Base-by-base conservation (phyloP, 2,797 vertebrate genomes). In the Arctocebus calabarensis region DNA sequence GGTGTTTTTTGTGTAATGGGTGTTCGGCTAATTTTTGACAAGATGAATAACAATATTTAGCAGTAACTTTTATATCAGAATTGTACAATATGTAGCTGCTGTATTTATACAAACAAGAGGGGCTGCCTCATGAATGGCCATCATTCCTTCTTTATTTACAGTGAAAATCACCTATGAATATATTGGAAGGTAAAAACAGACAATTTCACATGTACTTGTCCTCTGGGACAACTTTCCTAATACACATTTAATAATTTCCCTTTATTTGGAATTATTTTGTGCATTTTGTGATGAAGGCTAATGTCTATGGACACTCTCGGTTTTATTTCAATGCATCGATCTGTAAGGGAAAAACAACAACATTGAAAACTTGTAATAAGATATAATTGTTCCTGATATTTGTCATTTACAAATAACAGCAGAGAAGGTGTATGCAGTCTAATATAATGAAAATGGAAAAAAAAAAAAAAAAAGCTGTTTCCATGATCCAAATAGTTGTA, bases 1-100 rank as follows among this genome's bases (percentile, higher is more conserved):
- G 45, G 9, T 3, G 0, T 23, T 9, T 40, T 73, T 70, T 37
- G 4, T 27, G 0, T 23, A 5, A 2, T 52, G 7, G 0, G 1
- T 40, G 6, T 85, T 92, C 14, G 45, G 22, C 7, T 59, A 27
- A 55, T 75, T 32, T 5, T 14, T 81, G 25, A 40, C 22, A 59
- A 13, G 55, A 90, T 57, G 43, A 74, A 84, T 4, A 90, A 84
- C 0, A 77, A 2, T 70, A 13, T 29, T 71, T 4, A 48, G 6
- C 12, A 64, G 40, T 34, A 32, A 62, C n/a, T 78, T 84, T 62
- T 52, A 43, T 32, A 13, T 70, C 7, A 85, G 22, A 57, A 45
- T 66, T 79, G 2, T 52, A 61, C 6, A 52, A 25, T 27, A 3
- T 25, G n/a, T 64, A 19, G 20, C 45, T 88, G 23, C 1, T 37